Evolutionary conservation across 2,888 invertebrate genomes (phyloP), one percentile per base, ranked within the genome.

Genomic region (Rhagophthalmus giganteus): DNA sequence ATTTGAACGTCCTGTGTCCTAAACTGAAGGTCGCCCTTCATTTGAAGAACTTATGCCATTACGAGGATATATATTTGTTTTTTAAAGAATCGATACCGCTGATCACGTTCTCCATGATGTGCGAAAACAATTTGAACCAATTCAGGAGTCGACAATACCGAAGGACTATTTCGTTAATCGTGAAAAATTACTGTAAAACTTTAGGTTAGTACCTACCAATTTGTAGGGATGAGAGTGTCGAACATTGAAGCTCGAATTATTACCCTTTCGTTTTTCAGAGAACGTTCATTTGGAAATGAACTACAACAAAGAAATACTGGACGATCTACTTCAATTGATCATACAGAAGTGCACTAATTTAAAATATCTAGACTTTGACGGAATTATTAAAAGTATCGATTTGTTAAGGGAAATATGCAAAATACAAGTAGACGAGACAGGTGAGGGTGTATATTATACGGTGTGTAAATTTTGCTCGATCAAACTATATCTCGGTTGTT

Each of bases 121-220:
- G 74, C 46, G 75, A 75, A 9, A 69, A 72, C 54, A 73, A 74
- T 25, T 78, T 76, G 75, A 75, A 78, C 48, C 77, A 77, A 58
- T 73, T 71, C 56, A 70, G 72, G 54, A 75, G 76, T 35, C 69
- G 77, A 25, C 75, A 77, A 50, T 76, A 77, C 54, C 65, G 75
- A 48, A 69, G 68, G 39, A 78, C 76, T 14, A 64, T 78, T 11
- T 63, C 67, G 37, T 62, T 74, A 6, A 66, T 78, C 14, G 71
- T 76, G 30, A 62, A 62, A 25, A 69, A 76, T 59, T 77, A 76
- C 54, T 66, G 72, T 24, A 63, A 68, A 44, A 76, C 76, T 16
- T 63, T 78, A 59, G 77, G 78, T 78, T 71, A 41, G 54, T 35
- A 28, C 11, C 2, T 30, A 10, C 12, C 11, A 10, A 8, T 4